Evolutionary conservation across 2,888 invertebrate genomes (phyloP), one percentile per base, ranked within the genome.

Genomic region (Leuctra nigra): DNA sequence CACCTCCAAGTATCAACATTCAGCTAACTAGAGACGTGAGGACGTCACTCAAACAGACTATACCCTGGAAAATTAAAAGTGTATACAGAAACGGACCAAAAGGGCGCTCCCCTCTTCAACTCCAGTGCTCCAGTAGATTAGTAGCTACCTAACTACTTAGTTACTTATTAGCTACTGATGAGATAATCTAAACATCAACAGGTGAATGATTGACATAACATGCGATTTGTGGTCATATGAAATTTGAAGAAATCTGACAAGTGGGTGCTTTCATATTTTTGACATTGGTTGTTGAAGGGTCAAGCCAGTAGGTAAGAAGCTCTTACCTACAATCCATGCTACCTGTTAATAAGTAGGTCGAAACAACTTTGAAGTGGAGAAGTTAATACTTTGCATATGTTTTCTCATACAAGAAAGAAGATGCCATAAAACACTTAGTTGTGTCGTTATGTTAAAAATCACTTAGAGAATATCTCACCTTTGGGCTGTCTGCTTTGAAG

Each of bases 1-100:
- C 68, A 68, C 64, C 61, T 58, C 58, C 56, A 36, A 64, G 63
- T 69, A 70, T 69, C 69, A 72, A 70, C 74, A 74, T 73, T 70
- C 73, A 74, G 72, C 67, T 67, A 68, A 66, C 67, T 68, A 68
- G n/a, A n/a, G 67, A 56, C 55, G 60, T 56, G 57, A 58, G 35
- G 39, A 54, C 50, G 48, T 53, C 58, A 54, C 50, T 55, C 59
- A 60, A 46, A 57, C 57, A 53, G 53, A 54, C 57, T 41, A 54
- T 52, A 56, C 61, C 59, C 61, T 61, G 60, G 35, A 61, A 58
- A 24, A 1, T 11, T 11, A 4, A 36, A 20, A 14, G 20, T 20
- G 18, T 18, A 14, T 1, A n/a, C 33, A 7, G 1, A 13, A 20
- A 52, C 9, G 33, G 9, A 9, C 18, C 24, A 35, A 13, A 11